Evolutionary conservation across 35 echinoderm and acorn worm genomes (phyloP).

Genomic region (Lytechinus variegatus): DNA sequence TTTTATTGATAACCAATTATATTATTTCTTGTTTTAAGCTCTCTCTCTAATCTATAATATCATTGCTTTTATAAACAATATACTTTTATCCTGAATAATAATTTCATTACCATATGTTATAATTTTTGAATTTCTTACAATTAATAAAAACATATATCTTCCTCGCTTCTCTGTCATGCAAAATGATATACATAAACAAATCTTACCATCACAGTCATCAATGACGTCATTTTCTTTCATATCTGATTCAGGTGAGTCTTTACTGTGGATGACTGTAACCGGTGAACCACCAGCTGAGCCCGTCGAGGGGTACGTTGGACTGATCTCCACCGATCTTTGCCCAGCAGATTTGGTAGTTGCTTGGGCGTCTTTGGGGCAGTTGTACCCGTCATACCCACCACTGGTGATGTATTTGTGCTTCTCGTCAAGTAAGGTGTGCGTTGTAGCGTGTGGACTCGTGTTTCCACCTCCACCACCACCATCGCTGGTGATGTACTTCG

Average conservation of each 20-base stretch:
- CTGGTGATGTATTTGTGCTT: slow-evolving; percentile 51
- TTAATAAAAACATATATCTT: neutral
- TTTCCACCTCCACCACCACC: slow-evolving; percentile 14
- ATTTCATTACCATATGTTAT: too few species aligned
- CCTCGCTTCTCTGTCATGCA: neutral
- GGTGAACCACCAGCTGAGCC: slow-evolving; percentile 35
- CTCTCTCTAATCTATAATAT: too few species aligned
- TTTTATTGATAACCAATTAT: too few species aligned
- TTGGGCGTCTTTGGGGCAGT: slow-evolving; percentile 41
- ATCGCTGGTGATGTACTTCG: slow-evolving; percentile 59
- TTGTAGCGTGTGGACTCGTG: neutral
- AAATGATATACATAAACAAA: neutral
- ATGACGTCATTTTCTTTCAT: slow-evolving; percentile 35
- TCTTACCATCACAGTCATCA: slow-evolving; percentile 40
- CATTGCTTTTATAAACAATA: too few species aligned
- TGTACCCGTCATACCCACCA: slow-evolving; percentile 44
- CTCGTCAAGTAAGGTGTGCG: slow-evolving; percentile 49
- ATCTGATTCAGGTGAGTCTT: slow-evolving; percentile 41
- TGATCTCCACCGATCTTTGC: slow-evolving; percentile 22
- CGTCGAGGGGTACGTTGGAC: slow-evolving; percentile 28
- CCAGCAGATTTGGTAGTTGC: neutral
- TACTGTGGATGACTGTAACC: neutral
- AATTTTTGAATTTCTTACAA: too few species aligned
- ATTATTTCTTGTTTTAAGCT: too few species aligned
- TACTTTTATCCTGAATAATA: too few species aligned